These are phyloP conservation scores for Orius insidiosus DNA, from an alignment of 1,140 invertebrate species.

Conservation along the genomic window DNA sequence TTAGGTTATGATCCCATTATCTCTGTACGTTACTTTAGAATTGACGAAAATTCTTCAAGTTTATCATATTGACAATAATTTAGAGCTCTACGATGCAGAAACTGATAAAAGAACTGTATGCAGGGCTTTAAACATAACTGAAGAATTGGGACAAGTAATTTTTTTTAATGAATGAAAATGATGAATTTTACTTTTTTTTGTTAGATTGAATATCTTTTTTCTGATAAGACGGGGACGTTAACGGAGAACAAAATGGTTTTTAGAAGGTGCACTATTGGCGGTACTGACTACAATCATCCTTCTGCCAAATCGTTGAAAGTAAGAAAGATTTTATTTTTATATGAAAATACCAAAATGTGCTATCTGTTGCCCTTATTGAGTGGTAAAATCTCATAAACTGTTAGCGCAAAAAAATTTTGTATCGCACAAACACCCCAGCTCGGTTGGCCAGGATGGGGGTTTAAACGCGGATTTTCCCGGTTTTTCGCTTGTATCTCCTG, in stretches of 20 bases:
- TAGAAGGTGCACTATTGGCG: constrained; percentile 69
- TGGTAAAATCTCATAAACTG: too few species aligned
- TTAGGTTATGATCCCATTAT: constrained; percentile 90
- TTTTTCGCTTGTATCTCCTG: too few species aligned
- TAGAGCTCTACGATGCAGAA: constrained; percentile 64
- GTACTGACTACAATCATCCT: constrained; percentile 73
- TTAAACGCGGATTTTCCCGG: too few species aligned
- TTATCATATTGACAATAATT: constrained; percentile 85
- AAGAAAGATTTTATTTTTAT: constrained; percentile 1
- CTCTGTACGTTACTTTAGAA: constrained; percentile 92
- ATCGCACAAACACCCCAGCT: too few species aligned
- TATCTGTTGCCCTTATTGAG: too few species aligned
- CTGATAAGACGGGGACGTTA: constrained; percentile 92
- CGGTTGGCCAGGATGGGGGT: too few species aligned
- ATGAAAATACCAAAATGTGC: too few species aligned
- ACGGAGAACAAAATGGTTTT: constrained; percentile 97
- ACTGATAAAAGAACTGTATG: constrained; percentile 82
- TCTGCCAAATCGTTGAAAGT: constrained; percentile 23
- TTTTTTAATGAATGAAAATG: not conserved
- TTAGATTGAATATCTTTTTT: constrained; percentile 85
- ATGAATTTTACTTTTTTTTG: constrained; percentile 9
- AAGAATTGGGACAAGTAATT: constrained; percentile 76
- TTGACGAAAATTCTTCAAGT: constrained; percentile 92
- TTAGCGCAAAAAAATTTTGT: too few species aligned
- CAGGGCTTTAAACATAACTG: constrained; percentile 88